Conservation (phyloP, 2,888 invertebrate genomes). For the Chrysolina haemoptera region DNA sequence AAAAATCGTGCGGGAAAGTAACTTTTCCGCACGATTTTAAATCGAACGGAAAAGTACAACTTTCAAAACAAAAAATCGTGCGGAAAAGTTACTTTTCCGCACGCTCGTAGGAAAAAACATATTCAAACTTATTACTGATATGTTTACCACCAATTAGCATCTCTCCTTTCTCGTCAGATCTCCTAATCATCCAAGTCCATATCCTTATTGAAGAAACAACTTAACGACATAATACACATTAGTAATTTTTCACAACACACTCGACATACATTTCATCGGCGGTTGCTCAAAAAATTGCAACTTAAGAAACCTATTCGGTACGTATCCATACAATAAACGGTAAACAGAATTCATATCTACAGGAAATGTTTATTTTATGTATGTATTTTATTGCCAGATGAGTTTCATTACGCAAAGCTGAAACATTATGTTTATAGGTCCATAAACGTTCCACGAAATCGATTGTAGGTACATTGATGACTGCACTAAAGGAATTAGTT, state of each 20-base stretch:
- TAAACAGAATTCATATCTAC: constrained; percentile 14
- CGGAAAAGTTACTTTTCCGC: too few species aligned
- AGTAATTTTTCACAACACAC: constrained; percentile 27
- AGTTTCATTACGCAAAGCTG: constrained; percentile 18
- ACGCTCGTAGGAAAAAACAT: too few species aligned
- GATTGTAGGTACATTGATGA: constrained; percentile 3
- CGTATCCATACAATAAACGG: constrained; percentile 8
- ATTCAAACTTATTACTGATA: too few species aligned
- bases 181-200: not conserved
- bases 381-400: constrained; percentile 11
- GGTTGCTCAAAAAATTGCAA: not conserved
- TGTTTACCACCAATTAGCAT: too few species aligned
- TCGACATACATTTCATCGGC: constrained; percentile 5
- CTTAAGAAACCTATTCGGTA: not conserved
- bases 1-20: too few species aligned
- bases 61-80: too few species aligned
- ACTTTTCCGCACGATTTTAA: too few species aligned
- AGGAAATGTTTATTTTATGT: constrained; percentile 21
- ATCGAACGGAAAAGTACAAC: too few species aligned
- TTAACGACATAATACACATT: constrained; percentile 16
- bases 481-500: not conserved
- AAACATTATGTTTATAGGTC: constrained; percentile 19
- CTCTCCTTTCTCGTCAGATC: not conserved
- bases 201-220: constrained; percentile 20
- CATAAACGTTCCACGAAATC: constrained; percentile 13